Evolutionary conservation across 2,113 vertebrate genomes (phyloP).

Genomic region (Dipodomys merriami): DNA sequence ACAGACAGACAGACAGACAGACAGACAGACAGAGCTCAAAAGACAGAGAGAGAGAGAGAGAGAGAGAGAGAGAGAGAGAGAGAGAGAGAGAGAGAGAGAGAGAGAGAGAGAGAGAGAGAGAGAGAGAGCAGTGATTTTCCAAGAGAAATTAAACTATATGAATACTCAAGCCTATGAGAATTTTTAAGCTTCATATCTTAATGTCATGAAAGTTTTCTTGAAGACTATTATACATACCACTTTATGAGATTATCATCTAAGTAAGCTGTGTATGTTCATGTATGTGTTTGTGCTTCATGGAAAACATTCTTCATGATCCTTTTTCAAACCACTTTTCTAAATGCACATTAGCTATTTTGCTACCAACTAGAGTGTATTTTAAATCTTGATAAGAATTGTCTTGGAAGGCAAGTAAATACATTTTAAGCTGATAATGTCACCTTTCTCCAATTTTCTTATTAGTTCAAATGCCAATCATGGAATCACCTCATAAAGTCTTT

Average conservation of each 20-base stretch:
- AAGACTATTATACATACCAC: not conserved
- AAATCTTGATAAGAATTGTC: not conserved
- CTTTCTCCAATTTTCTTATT: constrained; percentile 60
- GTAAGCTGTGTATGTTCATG: not conserved
- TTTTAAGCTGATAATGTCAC: constrained; percentile 37
- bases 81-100: too few relatives aligned
- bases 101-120: too few relatives aligned
- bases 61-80: too few relatives aligned
- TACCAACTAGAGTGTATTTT: not conserved
- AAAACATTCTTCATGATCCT: not conserved
- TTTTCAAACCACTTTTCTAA: constrained; percentile 38
- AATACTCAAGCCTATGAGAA: not conserved
- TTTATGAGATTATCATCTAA: constrained; percentile 23
- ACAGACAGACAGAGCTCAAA: too few relatives aligned
- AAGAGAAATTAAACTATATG: not conserved
- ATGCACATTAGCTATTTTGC: constrained; percentile 6
- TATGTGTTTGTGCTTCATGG: not conserved
- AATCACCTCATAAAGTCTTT: constrained; percentile 59
- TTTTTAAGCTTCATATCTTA: not conserved
- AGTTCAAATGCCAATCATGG: constrained; percentile 47
- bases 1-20: too few relatives aligned
- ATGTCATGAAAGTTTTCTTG: not conserved
- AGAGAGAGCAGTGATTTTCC: not conserved
- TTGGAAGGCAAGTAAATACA: constrained; percentile 10
- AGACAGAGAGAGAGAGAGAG: too few relatives aligned